Conservation (phyloP, 1,140 invertebrate species). For the Cherax quadricarinatus region DNA sequence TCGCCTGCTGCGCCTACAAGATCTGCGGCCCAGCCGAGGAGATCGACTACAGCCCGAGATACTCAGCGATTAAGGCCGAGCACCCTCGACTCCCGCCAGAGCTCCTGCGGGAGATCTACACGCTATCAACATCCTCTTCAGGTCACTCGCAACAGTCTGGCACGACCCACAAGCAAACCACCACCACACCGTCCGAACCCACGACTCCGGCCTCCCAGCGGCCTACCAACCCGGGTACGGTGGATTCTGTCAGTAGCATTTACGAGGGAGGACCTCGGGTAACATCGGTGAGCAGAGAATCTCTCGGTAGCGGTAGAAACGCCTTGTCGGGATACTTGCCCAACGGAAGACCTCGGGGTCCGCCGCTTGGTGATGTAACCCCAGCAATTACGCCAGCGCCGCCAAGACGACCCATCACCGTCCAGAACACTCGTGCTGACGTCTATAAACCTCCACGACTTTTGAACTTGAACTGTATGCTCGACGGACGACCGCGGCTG, state of each 20-base stretch:
- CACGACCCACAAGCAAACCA: background rate
- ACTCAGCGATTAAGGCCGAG: slow-evolving; percentile 32
- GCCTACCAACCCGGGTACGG: background rate
- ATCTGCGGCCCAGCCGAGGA: slow-evolving; percentile 64
- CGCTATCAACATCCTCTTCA: slow-evolving; percentile 29
- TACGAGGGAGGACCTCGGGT: slow-evolving; percentile 17
- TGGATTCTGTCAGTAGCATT: background rate
- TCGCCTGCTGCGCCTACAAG: slow-evolving; percentile 66
- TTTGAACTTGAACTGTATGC: slow-evolving; percentile 49
- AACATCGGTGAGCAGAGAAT: slow-evolving; percentile 25
- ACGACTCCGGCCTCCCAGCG: slow-evolving; percentile 15
- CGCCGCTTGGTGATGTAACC: slow-evolving; percentile 26
- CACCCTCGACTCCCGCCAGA: slow-evolving; percentile 46
- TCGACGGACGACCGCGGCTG: slow-evolving; percentile 50
- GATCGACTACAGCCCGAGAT: slow-evolving; percentile 43
- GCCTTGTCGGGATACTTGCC: slow-evolving; percentile 25
- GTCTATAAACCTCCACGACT: slow-evolving; percentile 42
- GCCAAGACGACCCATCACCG: slow-evolving; percentile 18
- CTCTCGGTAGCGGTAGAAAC: slow-evolving; percentile 6
- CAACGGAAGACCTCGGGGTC: slow-evolving; percentile 47
- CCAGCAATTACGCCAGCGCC: slow-evolving; percentile 12
- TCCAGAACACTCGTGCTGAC: slow-evolving; percentile 38
- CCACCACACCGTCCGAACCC: slow-evolving; percentile 22
- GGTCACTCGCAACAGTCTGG: background rate
- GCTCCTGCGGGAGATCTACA: slow-evolving; percentile 63